Evolutionary conservation across 2,888 invertebrate genomes (phyloP).

Genomic region (Smittia aterrima): DNA sequence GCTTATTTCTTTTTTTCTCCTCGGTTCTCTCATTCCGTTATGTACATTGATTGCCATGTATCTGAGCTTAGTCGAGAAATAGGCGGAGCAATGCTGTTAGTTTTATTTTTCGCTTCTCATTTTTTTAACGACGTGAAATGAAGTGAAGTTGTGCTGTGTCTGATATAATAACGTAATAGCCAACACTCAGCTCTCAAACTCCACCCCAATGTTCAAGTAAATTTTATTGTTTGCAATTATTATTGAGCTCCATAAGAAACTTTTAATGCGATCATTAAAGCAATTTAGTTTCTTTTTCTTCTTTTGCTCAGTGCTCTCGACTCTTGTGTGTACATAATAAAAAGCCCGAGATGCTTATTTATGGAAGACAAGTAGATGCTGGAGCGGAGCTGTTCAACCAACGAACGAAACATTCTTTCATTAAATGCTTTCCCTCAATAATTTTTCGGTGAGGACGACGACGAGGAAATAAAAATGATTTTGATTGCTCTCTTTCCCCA

Average conservation of each 20-base stretch:
- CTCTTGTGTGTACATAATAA: constrained; percentile 8
- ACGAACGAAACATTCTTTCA: not conserved
- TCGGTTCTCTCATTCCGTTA: not conserved
- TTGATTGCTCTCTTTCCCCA: constrained; percentile 1
- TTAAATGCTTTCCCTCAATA: constrained; percentile 1
- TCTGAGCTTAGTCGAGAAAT: not conserved
- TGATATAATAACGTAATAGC: constrained; percentile 38
- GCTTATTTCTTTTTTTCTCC: not conserved
- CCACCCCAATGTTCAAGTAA: constrained; percentile 36
- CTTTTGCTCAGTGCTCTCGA: not conserved
- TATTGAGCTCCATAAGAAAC: constrained; percentile 36
- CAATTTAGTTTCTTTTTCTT: constrained; percentile 40
- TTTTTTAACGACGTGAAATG: constrained; percentile 2
- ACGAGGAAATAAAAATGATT: constrained; percentile 16
- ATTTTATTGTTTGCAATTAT: constrained; percentile 41
- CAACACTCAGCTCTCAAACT: constrained; percentile 35
- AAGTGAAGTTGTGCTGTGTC: constrained; percentile 15
- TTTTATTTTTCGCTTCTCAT: constrained; percentile 21
- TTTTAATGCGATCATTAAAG: constrained; percentile 42
- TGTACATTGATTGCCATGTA: not conserved
- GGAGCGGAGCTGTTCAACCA: not conserved
- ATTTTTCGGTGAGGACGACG: not conserved
- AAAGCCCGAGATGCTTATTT: constrained; percentile 18
- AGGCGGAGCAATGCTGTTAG: constrained; percentile 13
- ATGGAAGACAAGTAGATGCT: not conserved